A percentile compares a stretch with the other conserved stretches of the same genome.
Evolutionary conservation across 2,113 vertebrate genomes (phyloP).

Genomic region (Caranx ignobilis): DNA sequence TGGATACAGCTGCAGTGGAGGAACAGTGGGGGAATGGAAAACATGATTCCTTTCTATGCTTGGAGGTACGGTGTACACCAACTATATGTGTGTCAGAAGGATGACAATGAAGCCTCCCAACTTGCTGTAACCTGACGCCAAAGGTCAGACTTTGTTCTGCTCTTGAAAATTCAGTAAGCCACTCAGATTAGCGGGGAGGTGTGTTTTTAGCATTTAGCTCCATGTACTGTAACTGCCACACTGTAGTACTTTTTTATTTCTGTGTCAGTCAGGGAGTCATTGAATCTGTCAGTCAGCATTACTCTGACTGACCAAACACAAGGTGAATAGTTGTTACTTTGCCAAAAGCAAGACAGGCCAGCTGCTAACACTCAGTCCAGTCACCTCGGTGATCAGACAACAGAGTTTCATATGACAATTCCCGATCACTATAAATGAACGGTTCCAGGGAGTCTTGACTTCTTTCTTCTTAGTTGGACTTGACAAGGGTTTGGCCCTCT

Average conservation of each 20-base stretch:
- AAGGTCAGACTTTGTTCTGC: slow-evolving; percentile 59
- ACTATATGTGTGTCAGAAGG: slow-evolving; percentile 16
- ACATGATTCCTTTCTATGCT: slow-evolving; percentile 62
- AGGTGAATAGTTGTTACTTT: not conserved
- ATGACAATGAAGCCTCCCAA: slow-evolving; percentile 50
- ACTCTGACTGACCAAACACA: slow-evolving; percentile 5
- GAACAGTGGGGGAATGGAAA: slow-evolving; percentile 53
- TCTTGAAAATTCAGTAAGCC: slow-evolving; percentile 38
- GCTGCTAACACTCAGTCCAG: not conserved
- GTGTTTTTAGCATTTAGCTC: slow-evolving; percentile 41
- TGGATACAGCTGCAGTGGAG: slow-evolving; percentile 61
- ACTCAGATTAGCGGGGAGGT: slow-evolving; percentile 15
- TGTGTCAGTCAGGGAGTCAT: slow-evolving; percentile 1
- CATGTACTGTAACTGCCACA: slow-evolving; percentile 2
- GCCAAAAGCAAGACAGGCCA: not conserved
- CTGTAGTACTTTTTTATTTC: slow-evolving; percentile 1
- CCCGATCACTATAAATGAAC: not conserved
- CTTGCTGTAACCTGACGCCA: slow-evolving; percentile 49
- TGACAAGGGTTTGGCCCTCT: not conserved
- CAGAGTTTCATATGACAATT: not conserved
- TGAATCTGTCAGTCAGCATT: slow-evolving; percentile 34
- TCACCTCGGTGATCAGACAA: not conserved
- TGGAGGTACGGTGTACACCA: slow-evolving; percentile 26
- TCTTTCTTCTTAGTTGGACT: not conserved
- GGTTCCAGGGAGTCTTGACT: not conserved